These are phyloP conservation scores for Parazoanthus atlanticus DNA, from an alignment of 92 coral and sea anemone species.

Conservation along the genomic window DNA sequence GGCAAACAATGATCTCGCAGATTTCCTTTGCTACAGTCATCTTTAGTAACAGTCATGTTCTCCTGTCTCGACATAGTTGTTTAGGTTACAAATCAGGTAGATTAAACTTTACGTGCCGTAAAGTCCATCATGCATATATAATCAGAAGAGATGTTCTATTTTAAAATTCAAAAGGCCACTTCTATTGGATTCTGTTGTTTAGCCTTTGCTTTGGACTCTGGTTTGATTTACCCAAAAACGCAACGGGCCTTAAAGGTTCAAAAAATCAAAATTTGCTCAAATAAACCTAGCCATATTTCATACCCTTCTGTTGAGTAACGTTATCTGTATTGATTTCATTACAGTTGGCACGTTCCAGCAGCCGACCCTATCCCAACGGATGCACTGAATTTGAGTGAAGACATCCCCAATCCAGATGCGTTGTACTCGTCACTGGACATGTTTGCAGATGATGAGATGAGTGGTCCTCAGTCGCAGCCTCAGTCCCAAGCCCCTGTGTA, in stretches of 20 bases:
- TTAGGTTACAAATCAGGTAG: too few relatives aligned
- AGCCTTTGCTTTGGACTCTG: not conserved
- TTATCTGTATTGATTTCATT: conserved; percentile 40
- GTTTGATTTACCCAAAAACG: not conserved
- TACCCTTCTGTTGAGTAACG: not conserved
- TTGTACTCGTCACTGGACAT: conserved; percentile 78
- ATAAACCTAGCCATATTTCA: not conserved
- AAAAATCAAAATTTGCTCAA: too few relatives aligned
- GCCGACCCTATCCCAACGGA: conserved; percentile 72
- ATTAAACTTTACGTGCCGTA: too few relatives aligned
- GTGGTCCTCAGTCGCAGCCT: conserved; percentile 47
- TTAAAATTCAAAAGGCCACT: too few relatives aligned
- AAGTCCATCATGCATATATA: too few relatives aligned
- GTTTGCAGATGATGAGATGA: conserved; percentile 76
- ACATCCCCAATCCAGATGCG: conserved; percentile 85
- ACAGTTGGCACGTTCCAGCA: conserved; percentile 58
- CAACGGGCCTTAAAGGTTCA: too few relatives aligned
- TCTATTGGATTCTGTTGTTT: not conserved
- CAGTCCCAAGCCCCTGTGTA: conserved; percentile 11
- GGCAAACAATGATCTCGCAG: too few relatives aligned
- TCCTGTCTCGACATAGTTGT: too few relatives aligned
- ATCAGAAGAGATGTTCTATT: too few relatives aligned
- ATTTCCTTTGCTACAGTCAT: too few relatives aligned
- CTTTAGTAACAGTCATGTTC: too few relatives aligned
- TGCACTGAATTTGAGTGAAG: conserved; percentile 73